Conservation (phyloP, 2,113 vertebrate genomes). For the Fukomys damarensis region DNA sequence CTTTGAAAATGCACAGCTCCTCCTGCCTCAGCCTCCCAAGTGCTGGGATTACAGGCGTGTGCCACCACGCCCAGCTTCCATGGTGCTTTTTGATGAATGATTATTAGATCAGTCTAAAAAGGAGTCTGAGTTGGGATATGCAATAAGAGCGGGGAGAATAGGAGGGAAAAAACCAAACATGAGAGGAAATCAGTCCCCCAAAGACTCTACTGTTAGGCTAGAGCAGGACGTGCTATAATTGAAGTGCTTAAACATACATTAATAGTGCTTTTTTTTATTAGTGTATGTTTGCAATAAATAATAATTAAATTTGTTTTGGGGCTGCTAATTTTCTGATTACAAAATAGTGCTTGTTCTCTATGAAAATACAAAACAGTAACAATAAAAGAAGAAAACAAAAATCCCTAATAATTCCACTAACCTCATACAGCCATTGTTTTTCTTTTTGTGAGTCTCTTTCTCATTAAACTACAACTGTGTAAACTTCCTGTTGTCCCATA, state of each 20-base stretch:
- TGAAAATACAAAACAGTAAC: constrained; percentile 14
- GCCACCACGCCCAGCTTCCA: no score
- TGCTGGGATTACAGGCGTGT: no score
- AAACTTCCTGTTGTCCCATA: neutral
- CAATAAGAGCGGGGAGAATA: neutral
- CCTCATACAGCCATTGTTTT: neutral
- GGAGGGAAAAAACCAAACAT: neutral
- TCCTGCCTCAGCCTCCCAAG: no score
- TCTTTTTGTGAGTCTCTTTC: constrained; percentile 23
- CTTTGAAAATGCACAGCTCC: no score
- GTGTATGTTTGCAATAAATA: neutral
- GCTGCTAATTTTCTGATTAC: neutral
- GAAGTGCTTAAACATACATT: constrained; percentile 11
- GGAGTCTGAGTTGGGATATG: neutral
- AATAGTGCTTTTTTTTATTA: neutral
- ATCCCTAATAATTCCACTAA: neutral
- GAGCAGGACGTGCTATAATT: neutral
- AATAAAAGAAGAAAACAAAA: constrained; percentile 32
- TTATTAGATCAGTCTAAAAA: neutral
- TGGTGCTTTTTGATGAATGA: neutral
- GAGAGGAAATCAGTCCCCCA: neutral
- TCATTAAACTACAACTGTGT: constrained; percentile 10
- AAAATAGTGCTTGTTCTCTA: constrained; percentile 22
- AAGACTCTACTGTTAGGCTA: neutral
- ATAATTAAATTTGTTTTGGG: neutral